A percentile compares a stretch with the other conserved stretches of the same genome.
Evolutionary conservation across 2,888 invertebrate genomes (phyloP).

Genomic region (Ferrisia virgata): DNA sequence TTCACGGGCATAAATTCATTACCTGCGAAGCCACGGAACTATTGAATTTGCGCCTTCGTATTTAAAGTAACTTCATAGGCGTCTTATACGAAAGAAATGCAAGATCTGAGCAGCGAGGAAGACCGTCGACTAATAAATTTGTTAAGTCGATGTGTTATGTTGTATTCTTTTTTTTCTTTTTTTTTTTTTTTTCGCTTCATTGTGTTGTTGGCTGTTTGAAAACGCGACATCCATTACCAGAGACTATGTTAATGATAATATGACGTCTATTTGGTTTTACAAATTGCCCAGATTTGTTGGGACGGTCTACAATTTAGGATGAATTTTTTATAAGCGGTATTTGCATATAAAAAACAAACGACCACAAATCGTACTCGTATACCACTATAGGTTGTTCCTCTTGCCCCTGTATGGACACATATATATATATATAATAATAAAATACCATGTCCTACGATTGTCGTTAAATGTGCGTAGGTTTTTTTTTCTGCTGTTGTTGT

Average conservation of each 20-base stretch:
- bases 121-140: not conserved
- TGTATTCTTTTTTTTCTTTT: too few relatives aligned
- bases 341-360: constrained; percentile 20
- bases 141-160: not conserved
- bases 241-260: constrained; percentile 25
- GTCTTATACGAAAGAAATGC: not conserved
- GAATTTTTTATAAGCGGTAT: constrained; percentile 14
- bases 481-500: not conserved
- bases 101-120: not conserved
- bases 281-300: constrained; percentile 29
- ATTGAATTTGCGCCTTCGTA: not conserved
- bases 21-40: not conserved
- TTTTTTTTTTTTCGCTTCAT: not conserved
- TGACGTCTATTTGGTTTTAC: constrained; percentile 22
- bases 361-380: not conserved
- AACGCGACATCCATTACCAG: not conserved
- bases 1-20: constrained; percentile 17
- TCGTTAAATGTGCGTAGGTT: not conserved
- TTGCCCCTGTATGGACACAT: not conserved
- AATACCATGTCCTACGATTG: not conserved
- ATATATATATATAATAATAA: too few relatives aligned
- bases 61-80: not conserved
- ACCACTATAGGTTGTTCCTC: not conserved
- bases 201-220: not conserved
- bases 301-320: not conserved